Evolutionary conservation across 1,140 invertebrate genomes (phyloP).

Genomic region (Brachionus manjavacas): DNA sequence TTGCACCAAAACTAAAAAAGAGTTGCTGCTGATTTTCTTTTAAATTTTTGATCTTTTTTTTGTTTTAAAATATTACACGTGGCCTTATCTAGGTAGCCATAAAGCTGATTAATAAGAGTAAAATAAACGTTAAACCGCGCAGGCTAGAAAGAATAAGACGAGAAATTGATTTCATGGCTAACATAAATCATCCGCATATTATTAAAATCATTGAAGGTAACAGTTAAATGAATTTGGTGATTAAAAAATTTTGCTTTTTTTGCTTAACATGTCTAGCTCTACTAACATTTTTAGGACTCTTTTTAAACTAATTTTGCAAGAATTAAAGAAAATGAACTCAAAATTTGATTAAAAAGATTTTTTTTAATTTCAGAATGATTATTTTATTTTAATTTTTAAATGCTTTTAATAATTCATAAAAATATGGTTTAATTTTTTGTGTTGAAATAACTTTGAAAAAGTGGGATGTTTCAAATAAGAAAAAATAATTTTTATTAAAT

Average conservation of each 20-base stretch:
- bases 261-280: constrained; percentile 10
- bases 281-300: not conserved
- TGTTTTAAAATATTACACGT: not conserved
- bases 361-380: too few species aligned
- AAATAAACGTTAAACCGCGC: constrained; percentile 87
- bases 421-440: too few species aligned
- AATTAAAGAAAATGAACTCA: too few species aligned
- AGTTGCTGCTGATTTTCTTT: constrained; percentile 30
- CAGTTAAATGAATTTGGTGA: not conserved
- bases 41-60: not conserved
- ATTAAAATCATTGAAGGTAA: constrained; percentile 96
- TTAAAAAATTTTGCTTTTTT: constrained; percentile 39
- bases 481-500: too few species aligned
- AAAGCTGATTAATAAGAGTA: constrained; percentile 97
- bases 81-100: constrained; percentile 70
- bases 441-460: too few species aligned
- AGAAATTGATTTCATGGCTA: constrained; percentile 93
- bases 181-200: constrained; percentile 93
- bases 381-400: too few species aligned
- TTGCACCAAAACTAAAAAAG: not conserved
- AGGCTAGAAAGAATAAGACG: constrained; percentile 87
- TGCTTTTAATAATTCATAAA: too few species aligned
- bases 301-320: not conserved
- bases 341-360: too few species aligned
- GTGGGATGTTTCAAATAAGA: too few species aligned